Conservation (phyloP, 2,797 vertebrate species). For the Valencia hispanica region DNA sequence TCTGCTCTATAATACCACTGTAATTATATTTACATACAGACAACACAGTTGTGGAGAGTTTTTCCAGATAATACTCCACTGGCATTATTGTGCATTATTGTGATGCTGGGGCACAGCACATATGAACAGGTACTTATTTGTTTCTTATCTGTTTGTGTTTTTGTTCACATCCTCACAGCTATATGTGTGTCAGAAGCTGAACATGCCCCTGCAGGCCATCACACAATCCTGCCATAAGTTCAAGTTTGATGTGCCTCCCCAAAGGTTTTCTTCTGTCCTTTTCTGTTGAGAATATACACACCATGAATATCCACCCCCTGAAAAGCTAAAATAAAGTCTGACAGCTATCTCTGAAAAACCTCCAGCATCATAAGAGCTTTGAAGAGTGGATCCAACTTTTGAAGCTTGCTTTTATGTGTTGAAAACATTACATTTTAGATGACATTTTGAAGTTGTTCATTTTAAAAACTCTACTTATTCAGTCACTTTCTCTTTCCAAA, state of each 20-base stretch:
- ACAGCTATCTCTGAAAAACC: constrained; percentile 39
- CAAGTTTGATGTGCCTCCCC: constrained; percentile 19
- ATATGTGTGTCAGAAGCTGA: constrained; percentile 14
- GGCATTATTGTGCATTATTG: background rate
- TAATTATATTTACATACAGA: background rate
- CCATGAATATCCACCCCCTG: constrained; percentile 6
- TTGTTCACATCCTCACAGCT: constrained; percentile 8
- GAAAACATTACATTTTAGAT: background rate
- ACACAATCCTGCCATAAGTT: constrained; percentile 32
- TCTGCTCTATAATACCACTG: background rate
- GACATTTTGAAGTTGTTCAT: background rate
- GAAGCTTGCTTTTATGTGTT: constrained; percentile 24
- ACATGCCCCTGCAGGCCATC: constrained; percentile 43
- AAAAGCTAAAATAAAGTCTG: constrained; percentile 38
- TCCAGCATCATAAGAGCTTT: constrained; percentile 38
- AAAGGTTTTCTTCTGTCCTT: constrained; percentile 29
- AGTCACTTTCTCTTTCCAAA: background rate
- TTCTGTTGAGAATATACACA: constrained; percentile 29
- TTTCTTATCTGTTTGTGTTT: background rate
- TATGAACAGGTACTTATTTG: background rate
- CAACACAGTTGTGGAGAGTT: background rate
- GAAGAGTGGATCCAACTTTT: constrained; percentile 23
- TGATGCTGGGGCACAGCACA: background rate
- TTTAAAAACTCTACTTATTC: background rate
- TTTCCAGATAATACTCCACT: background rate